Conservation (phyloP, 1,140 invertebrate species). For the Coptotermes formosanus region DNA sequence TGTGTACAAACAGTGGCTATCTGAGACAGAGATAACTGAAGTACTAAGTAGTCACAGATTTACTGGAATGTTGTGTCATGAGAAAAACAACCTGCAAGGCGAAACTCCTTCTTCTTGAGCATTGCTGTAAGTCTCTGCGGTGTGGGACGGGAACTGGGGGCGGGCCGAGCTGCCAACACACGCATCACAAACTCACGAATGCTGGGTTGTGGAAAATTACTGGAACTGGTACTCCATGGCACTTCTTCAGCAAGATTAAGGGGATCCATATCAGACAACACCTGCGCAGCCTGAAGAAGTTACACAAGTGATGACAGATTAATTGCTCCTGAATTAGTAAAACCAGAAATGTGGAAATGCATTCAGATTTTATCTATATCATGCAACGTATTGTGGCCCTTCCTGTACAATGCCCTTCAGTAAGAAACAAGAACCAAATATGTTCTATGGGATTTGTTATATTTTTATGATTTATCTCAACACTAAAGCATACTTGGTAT, state of each 20-base stretch:
- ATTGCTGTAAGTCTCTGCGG: conserved; percentile 67
- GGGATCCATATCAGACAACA: conserved; percentile 33
- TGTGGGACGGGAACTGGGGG: conserved; percentile 57
- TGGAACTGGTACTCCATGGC: conserved; percentile 30
- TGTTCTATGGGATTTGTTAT: too few relatives aligned
- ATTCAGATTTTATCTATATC: not conserved
- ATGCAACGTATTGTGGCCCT: not conserved
- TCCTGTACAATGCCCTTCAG: too few relatives aligned
- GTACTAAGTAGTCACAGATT: too few relatives aligned
- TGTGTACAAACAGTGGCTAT: too few relatives aligned
- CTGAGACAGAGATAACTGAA: not conserved
- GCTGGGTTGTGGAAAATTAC: conserved; percentile 55
- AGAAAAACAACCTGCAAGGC: conserved; percentile 68
- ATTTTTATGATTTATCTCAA: too few relatives aligned
- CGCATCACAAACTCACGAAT: conserved; percentile 70
- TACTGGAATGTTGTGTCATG: conserved; percentile 64
- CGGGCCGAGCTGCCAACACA: conserved; percentile 58
- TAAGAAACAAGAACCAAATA: too few relatives aligned
- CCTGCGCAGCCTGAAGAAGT: conserved; percentile 35
- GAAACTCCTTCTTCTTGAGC: conserved; percentile 61
- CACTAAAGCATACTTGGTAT: too few relatives aligned
- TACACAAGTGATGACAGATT: too few relatives aligned
- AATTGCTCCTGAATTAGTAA: too few relatives aligned
- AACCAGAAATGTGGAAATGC: too few relatives aligned
- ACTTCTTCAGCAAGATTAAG: conserved; percentile 33